These are phyloP conservation scores for Schlechtendalia chinensis DNA, from an alignment of 1,140 invertebrate species.

Conservation along the genomic window DNA sequence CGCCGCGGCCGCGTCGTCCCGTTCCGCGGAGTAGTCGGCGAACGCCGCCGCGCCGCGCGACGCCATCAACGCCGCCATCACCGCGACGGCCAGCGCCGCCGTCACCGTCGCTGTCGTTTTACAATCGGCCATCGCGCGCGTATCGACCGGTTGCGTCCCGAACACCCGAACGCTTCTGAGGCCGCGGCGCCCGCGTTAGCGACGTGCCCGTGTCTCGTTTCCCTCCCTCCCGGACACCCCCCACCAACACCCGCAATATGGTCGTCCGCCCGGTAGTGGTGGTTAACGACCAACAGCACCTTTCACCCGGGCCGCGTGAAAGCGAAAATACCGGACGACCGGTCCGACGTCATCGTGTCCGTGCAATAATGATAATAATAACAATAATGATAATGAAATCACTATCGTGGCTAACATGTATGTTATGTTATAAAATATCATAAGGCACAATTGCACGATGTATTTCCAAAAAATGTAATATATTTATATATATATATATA, in stretches of 20 bases:
- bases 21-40: neutral
- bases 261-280: no score
- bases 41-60: neutral
- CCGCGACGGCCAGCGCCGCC: neutral
- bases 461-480: no score
- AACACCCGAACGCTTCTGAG: conserved; percentile 38
- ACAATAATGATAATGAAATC: no score
- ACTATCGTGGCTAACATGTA: no score
- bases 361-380: no score
- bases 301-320: conserved; percentile 36
- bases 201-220: conserved; percentile 3
- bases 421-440: no score
- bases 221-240: neutral
- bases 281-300: neutral
- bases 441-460: no score
- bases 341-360: neutral
- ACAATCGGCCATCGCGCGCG: neutral
- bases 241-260: no score
- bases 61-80: neutral
- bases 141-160: conserved; percentile 32
- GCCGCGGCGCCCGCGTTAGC: neutral
- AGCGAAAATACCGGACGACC: conserved; percentile 40
- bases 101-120: neutral
- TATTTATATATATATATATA: no score
- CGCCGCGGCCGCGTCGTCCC: neutral